phyloP scores from a whole-genome alignment of 2,113 vertebrate species.

The Catagonus wagneri region DNA sequence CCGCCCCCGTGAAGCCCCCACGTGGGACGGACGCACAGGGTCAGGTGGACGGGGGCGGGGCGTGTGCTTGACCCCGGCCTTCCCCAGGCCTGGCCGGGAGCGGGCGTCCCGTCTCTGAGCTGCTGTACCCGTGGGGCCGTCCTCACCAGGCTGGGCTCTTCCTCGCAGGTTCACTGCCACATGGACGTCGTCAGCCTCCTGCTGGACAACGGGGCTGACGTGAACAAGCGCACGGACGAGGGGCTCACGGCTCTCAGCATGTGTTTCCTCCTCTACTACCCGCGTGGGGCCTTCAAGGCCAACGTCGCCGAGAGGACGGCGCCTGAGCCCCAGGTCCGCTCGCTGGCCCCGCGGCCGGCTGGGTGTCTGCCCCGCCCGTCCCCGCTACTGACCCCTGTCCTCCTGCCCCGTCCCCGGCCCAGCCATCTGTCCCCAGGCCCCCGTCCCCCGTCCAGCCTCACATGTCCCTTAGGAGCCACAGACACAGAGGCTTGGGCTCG shows the following conservation, averaged over 20 bases:
- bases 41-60: background rate
- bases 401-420: background rate
- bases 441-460: background rate
- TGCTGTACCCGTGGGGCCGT: too few species aligned
- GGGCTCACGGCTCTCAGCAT: conserved; percentile 90
- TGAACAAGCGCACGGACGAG: conserved; percentile 90
- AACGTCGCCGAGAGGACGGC: conserved; percentile 78
- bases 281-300: conserved; percentile 83
- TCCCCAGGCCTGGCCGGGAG: background rate
- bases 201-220: conserved; percentile 90
- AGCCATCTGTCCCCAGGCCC: background rate
- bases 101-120: too few species aligned
- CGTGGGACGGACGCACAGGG: accelerated
- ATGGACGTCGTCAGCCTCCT: conserved; percentile 89
- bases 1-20: accelerated
- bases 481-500: too few species aligned
- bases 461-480: accelerated
- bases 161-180: conserved; percentile 88
- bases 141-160: background rate
- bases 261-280: conserved; percentile 91
- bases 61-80: too few species aligned
- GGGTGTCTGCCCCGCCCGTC: background rate
- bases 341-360: accelerated
- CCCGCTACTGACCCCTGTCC: background rate
- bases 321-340: conserved; percentile 72